Base-by-base conservation (phyloP, 2,113 vertebrate species). In the Gobio gobio region DNA sequence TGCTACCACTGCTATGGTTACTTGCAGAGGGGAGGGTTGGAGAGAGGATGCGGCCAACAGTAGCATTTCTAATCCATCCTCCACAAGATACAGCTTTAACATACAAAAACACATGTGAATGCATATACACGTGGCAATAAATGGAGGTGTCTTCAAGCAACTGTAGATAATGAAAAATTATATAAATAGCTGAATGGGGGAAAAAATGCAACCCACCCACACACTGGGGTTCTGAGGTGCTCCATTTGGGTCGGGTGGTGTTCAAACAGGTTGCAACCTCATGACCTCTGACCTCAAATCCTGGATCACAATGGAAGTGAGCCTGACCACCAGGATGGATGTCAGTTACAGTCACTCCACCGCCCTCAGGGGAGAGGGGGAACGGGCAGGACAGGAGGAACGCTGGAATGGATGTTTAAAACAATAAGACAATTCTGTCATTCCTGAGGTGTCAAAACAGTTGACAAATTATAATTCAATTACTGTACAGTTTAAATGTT, bases 361-460 rank as follows among this genome's bases (percentile, higher is more conserved):
- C 97, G 0, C 95, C 94, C 84, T 95, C 94, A 3, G 96, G 96
- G 64, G 94, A 96, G 24, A 88, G 92, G 36, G 97, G 97, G 83
- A 97, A 97, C 22, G 94, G 93, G 4, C 97, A 98, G 91, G 96
- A 97, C 78, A 98, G 92, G 54, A 97, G 94, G 63, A 96, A 98
- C 10, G 97, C 97, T 98, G 87, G 26, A 40, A 47, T 78, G 75
- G 86, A 78, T 49, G 7, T 47, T 58, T 29, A 74, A 56, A 33
- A 24, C 14, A 51, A n/a, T 64, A 51, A 29, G 22, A 59, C 24
- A 68, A 13, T 10, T 18, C 56, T 26, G 10, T 75, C 20, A 49
- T 14, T 45, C 33, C 36, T 22, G 9, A 12, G 5, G 43, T 22
- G 20, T 43, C 68, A 72, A 6, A 43, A 73, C 22, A 73, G 1